phyloP scores from a whole-genome alignment of 1,140 invertebrate species.

The Lerema accius region DNA sequence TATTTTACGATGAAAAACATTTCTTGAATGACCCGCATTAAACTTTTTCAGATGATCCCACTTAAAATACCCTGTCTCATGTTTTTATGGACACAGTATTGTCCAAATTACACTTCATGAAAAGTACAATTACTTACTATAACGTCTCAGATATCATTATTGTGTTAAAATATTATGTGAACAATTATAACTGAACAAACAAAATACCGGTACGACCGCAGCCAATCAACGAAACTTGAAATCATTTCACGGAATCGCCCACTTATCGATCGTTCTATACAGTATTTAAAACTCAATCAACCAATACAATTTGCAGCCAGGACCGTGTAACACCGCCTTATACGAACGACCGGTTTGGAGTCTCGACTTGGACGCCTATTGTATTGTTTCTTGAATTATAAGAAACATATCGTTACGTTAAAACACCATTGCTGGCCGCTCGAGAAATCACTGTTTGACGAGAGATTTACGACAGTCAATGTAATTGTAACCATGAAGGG shows the following conservation, averaged over 20 bases:
- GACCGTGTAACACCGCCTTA: constrained; percentile 21
- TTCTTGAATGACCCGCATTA: too few relatives aligned
- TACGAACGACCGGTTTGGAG: constrained; percentile 18
- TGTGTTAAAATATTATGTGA: too few relatives aligned
- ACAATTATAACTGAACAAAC: background rate
- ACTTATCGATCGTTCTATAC: constrained; percentile 15
- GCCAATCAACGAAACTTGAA: constrained; percentile 10
- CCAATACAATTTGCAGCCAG: constrained; percentile 18
- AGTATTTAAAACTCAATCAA: constrained; percentile 34
- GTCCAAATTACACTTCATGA: too few relatives aligned
- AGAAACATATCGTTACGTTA: background rate
- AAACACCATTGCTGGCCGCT: constrained; percentile 10
- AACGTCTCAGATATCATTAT: too few relatives aligned
- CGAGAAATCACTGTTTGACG: background rate
- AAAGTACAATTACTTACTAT: too few relatives aligned
- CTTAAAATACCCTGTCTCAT: too few relatives aligned
- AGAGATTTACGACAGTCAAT: constrained; percentile 4
- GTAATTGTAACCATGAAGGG: background rate
- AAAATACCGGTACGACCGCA: background rate
- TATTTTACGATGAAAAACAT: too few relatives aligned
- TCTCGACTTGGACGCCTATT: too few relatives aligned
- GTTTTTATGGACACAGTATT: too few relatives aligned
- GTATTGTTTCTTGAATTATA: constrained; percentile 28
- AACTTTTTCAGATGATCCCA: too few relatives aligned
- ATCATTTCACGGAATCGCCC: constrained; percentile 23